phyloP scores from a whole-genome alignment of 2,888 invertebrate genomes.

The Conus canariensis region DNA sequence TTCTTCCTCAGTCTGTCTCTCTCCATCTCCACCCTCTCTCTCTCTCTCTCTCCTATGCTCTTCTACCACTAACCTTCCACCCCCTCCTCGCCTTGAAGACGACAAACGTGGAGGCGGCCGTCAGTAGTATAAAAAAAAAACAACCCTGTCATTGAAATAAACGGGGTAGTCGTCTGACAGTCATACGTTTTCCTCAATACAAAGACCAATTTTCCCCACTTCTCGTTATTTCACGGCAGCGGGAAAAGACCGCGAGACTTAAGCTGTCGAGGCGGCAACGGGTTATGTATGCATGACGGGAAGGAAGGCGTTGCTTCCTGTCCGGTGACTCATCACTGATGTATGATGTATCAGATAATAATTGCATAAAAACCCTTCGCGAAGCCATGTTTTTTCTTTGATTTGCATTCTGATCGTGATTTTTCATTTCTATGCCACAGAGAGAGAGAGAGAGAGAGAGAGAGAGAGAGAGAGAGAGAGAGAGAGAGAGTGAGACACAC shows the following conservation, averaged over 20 bases:
- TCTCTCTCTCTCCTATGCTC: neutral
- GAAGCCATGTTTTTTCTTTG: neutral
- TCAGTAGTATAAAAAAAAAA: too few relatives aligned
- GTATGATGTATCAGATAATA: neutral
- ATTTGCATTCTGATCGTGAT: neutral
- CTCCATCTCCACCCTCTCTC: neutral
- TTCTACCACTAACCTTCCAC: neutral
- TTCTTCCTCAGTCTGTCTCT: neutral
- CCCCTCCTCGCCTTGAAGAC: neutral
- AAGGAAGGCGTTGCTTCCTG: neutral
- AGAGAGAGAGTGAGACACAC: too few relatives aligned
- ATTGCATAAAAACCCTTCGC: neutral
- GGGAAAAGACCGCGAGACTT: neutral
- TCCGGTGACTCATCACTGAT: neutral
- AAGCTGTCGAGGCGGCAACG: neutral
- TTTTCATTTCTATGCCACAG: neutral
- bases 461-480: too few relatives aligned
- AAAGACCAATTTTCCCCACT: neutral
- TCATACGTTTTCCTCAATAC: neutral
- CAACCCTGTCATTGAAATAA: too few relatives aligned
- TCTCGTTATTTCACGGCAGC: neutral
- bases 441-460: too few relatives aligned
- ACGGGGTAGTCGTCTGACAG: neutral
- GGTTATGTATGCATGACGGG: constrained; percentile 6
- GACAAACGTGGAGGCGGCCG: too few relatives aligned